Evolutionary conservation across 1,140 invertebrate genomes (phyloP).

Genomic region (Epicauta chinensis): DNA sequence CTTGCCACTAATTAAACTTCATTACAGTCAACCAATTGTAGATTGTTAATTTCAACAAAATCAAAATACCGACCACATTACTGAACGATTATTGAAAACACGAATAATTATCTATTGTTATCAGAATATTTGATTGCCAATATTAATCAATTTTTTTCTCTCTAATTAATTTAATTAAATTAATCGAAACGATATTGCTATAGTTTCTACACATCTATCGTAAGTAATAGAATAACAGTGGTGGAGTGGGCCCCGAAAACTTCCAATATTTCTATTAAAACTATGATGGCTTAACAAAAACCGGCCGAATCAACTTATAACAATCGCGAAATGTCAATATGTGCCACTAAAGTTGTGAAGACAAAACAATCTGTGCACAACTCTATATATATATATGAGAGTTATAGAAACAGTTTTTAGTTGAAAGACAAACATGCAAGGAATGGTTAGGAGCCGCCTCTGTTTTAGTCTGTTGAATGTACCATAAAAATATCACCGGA

Average conservation of each 20-base stretch:
- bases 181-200: no score
- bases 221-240: no score
- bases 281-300: conserved; percentile 8
- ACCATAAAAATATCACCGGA: conserved; percentile 13
- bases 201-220: no score
- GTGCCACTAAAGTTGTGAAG: conserved; percentile 5
- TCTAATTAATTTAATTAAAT: no score
- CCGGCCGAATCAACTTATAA: neutral
- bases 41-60: no score
- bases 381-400: neutral
- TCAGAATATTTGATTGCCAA: no score
- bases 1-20: conserved; percentile 27
- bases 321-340: conserved; percentile 6
- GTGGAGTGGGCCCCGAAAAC: neutral
- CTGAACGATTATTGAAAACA: no score
- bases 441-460: conserved; percentile 11
- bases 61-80: no score
- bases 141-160: no score
- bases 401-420: conserved; percentile 8
- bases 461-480: conserved; percentile 4
- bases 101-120: no score
- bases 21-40: no score
- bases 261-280: neutral
- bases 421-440: conserved; percentile 5
- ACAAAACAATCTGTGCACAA: conserved; percentile 9